Evolutionary conservation across 2,888 invertebrate species (phyloP), one percentile per base, ranked within the genome.

Genomic region (Elysia crispata): DNA sequence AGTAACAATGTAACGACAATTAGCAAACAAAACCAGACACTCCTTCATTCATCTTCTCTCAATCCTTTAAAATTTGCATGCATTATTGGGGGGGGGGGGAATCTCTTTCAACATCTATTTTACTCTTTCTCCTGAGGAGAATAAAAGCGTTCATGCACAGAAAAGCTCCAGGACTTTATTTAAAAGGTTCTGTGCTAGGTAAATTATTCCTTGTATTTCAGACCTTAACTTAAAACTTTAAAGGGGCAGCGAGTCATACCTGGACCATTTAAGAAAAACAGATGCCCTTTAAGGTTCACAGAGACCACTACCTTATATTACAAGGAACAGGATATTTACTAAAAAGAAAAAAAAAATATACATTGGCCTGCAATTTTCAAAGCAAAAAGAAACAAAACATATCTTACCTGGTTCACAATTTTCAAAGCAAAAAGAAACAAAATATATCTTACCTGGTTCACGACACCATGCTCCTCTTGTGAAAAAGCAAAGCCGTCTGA

Each of bases 401-500:
- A n/a, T n/a, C n/a, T n/a, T n/a, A 91, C 91, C 90, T 91, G 54
- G 54, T 15, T 13, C 54, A 54, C 20, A 15, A 15, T 15, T 15
- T 13, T 54, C 13, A 54, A 54, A 54, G 20, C 13, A 23, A 5
- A 13, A 31, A n/a, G 13, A 18, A 11, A 30, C 50, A 76, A 18
- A 30, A 28, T 54, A 13, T 25, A 1, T 30, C 83, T 69, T 83
- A 91, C 91, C 90, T 91, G 91, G 66, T 86, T 85, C 28, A 99
- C 96, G 89, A 95, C 96, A 86, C 98, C 98, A 91, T 97, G 97
- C 94, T 99, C 99, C 93, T 99, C 99, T 95, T 99, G 99, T 67
- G 98, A 99, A 94, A 99, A 99, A 86, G 99, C 98, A 94, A 96
- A 98, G 85, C 98, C 98, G 95, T 98, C 98, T 98, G 93, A 84